phyloP scores from a whole-genome alignment of 2,797 vertebrate genomes.

The Arnoldichthys spilopterus region DNA sequence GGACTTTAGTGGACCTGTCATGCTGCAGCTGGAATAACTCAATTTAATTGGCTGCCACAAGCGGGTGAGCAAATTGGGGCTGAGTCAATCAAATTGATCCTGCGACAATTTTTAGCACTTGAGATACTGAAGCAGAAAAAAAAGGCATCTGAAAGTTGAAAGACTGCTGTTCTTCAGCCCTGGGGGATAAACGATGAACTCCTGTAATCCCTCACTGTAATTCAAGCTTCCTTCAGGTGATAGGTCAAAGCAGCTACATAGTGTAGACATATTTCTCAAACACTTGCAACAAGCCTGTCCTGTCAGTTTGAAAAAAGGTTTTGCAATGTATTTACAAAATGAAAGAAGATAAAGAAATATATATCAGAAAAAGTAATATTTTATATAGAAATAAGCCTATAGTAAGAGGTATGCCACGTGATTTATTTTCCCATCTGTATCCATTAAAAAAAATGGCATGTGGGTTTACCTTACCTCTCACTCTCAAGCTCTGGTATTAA shows the following conservation, averaged over 20 bases:
- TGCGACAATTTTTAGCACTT: slow-evolving; percentile 54
- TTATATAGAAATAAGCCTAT: background rate
- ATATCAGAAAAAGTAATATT: background rate
- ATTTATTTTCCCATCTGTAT: background rate
- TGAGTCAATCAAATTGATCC: slow-evolving; percentile 63
- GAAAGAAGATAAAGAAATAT: no score
- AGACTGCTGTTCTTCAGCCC: slow-evolving; percentile 22
- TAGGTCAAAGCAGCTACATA: slow-evolving; percentile 7
- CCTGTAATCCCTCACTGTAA: slow-evolving; percentile 41
- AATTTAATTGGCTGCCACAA: slow-evolving; percentile 67
- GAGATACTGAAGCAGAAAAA: slow-evolving; percentile 45
- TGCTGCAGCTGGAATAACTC: slow-evolving; percentile 57
- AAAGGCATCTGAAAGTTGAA: slow-evolving; percentile 40
- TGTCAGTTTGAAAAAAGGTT: background rate
- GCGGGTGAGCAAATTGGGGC: slow-evolving; percentile 55
- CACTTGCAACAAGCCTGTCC: background rate
- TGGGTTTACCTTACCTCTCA: no score
- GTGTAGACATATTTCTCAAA: slow-evolving; percentile 6
- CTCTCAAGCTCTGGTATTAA: no score
- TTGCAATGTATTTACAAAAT: background rate
- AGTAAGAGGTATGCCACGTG: no score
- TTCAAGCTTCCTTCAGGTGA: slow-evolving; percentile 40
- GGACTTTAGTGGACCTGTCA: slow-evolving; percentile 52
- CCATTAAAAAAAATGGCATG: no score
- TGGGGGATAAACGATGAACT: slow-evolving; percentile 45